A percentile compares a stretch with the other conserved stretches of the same genome.
Evolutionary conservation across 2,797 vertebrate genomes (phyloP).

Genomic region (Coranthus polyacanthus): DNA sequence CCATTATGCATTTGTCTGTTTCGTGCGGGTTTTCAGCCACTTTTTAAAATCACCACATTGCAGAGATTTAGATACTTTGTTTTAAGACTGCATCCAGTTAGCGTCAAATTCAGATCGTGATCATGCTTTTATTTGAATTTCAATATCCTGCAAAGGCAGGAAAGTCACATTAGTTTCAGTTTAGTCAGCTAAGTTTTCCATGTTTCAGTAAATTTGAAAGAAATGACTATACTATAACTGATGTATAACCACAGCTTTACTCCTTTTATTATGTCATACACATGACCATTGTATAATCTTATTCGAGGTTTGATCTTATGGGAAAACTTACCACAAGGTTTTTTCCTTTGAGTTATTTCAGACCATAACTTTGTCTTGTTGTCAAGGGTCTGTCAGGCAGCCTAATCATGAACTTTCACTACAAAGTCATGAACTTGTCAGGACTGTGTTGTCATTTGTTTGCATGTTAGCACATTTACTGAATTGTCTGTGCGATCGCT

Average conservation of each 20-base stretch:
- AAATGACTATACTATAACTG: too few species aligned
- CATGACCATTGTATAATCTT: too few species aligned
- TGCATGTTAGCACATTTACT: slow-evolving; percentile 39
- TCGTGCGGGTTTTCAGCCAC: too few species aligned
- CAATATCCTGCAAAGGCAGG: too few species aligned
- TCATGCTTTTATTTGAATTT: not conserved
- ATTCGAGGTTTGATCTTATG: too few species aligned
- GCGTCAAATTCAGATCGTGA: not conserved
- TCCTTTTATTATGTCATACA: too few species aligned
- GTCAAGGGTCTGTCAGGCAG: not conserved
- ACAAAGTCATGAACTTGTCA: slow-evolving; percentile 21
- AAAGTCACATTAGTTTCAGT: not conserved
- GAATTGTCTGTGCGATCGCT: slow-evolving; percentile 38
- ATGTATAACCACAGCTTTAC: too few species aligned
- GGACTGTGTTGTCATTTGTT: slow-evolving; percentile 31
- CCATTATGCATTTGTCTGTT: not conserved
- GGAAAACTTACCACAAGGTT: too few species aligned
- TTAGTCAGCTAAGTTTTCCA: not conserved
- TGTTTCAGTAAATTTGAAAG: too few species aligned
- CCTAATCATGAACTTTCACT: slow-evolving; percentile 9
- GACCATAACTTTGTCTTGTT: too few species aligned
- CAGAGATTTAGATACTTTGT: not conserved
- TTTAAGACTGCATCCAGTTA: not conserved
- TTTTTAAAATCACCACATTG: too few species aligned
- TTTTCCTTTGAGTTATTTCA: too few species aligned